Percentiles rank a stretch among this genome's conserved stretches.
Conservation (phyloP, 1,140 invertebrate species). For the Drosophila bocki region DNA sequence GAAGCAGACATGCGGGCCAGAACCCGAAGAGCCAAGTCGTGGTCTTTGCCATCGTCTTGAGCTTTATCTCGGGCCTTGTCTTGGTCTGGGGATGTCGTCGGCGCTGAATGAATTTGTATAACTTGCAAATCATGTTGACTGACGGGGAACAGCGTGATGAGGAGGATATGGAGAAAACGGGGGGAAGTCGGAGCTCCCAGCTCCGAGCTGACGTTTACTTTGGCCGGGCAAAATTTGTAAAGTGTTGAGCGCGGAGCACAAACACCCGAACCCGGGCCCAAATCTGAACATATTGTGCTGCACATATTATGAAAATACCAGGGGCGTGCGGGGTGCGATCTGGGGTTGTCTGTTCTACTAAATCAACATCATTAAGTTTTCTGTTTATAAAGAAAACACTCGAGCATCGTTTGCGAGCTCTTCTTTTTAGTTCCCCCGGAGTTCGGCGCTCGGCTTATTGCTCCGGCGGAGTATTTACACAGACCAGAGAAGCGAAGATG, state of each 20-base stretch:
- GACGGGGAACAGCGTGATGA: slow-evolving; percentile 47
- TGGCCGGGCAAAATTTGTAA: slow-evolving; percentile 60
- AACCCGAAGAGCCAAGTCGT: slow-evolving; percentile 49
- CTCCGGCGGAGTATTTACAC: slow-evolving; percentile 68
- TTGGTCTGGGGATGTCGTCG: slow-evolving; percentile 12
- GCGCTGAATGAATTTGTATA: slow-evolving; percentile 79
- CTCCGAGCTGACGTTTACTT: slow-evolving; percentile 42
- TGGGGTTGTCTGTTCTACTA: slow-evolving; percentile 71
- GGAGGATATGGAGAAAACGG: background rate
- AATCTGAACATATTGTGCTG: slow-evolving; percentile 69
- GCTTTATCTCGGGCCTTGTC: slow-evolving; percentile 14
- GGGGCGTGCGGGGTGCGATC: slow-evolving; percentile 20
- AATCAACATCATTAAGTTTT: slow-evolving; percentile 83
- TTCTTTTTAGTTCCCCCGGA: slow-evolving; percentile 38
- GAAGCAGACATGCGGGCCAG: slow-evolving; percentile 77
- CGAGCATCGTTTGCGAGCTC: slow-evolving; percentile 67
- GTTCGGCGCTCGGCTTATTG: slow-evolving; percentile 54
- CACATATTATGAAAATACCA: slow-evolving; percentile 67
- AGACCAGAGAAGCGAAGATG: slow-evolving; percentile 70
- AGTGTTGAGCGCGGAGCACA: slow-evolving; percentile 61
- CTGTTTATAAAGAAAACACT: slow-evolving; percentile 84
- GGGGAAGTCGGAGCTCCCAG: background rate
- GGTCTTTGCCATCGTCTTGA: slow-evolving; percentile 36
- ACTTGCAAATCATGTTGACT: slow-evolving; percentile 82
- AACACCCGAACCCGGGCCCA: slow-evolving; percentile 52